phyloP scores from a whole-genome alignment of 2,113 vertebrate genomes.

The Mellivora capensis region DNA sequence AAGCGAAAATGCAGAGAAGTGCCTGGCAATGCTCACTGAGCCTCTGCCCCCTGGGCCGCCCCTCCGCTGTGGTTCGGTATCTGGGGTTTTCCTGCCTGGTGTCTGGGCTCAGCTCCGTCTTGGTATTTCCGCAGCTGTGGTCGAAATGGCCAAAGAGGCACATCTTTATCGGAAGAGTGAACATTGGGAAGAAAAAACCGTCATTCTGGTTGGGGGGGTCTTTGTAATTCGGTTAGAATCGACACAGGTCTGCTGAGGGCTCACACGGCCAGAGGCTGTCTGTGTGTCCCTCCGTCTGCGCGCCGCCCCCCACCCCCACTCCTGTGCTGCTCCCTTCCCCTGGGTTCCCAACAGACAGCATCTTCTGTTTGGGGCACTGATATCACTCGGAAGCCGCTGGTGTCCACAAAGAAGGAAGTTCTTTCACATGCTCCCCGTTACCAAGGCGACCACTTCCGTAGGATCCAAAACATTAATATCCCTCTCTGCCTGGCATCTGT shows the following conservation, averaged over 20 bases:
- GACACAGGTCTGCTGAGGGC: rapidly evolving
- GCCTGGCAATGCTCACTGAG: neutral
- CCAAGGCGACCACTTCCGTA: constrained; percentile 53
- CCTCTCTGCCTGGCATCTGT: neutral
- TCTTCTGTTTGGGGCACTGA: neutral
- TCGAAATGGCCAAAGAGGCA: neutral
- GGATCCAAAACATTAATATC: constrained; percentile 37
- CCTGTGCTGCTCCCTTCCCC: neutral
- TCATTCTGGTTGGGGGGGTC: rapidly evolving
- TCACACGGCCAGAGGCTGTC: rapidly evolving
- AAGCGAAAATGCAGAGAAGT: neutral
- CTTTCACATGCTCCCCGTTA: constrained; percentile 20
- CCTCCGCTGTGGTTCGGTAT: rapidly evolving
- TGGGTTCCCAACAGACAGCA: rapidly evolving
- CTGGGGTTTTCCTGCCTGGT: neutral
- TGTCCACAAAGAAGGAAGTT: neutral
- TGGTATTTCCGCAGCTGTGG: rapidly evolving
- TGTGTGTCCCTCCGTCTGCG: rapidly evolving
- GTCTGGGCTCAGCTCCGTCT: neutral
- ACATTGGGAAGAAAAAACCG: neutral
- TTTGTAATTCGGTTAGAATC: neutral
- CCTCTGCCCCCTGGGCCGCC: neutral
- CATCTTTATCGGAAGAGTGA: neutral
- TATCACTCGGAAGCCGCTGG: rapidly evolving
- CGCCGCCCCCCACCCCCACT: too few relatives aligned